Percentiles rank a stretch among this genome's conserved stretches.
Conservation (phyloP, 2,888 invertebrate species). For the Phytoseiulus persimilis region DNA sequence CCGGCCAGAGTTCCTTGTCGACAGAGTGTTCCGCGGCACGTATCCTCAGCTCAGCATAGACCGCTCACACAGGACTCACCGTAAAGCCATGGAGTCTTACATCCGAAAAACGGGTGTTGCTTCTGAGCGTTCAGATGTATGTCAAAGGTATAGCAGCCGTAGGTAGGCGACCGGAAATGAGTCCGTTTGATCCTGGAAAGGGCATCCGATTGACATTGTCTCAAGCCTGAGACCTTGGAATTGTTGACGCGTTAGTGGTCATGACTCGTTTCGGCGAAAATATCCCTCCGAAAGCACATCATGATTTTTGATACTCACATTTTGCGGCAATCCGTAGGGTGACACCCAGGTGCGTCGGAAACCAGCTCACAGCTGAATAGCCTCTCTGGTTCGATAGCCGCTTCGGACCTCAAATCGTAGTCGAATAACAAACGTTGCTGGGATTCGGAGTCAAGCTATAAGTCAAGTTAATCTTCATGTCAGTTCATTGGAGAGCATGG, state of each 20-base stretch:
- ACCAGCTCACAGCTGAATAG: constrained; percentile 25
- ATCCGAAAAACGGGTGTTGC: constrained; percentile 16
- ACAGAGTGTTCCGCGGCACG: no score
- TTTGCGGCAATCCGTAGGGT: neutral
- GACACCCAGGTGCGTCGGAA: constrained; percentile 24
- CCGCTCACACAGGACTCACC: neutral
- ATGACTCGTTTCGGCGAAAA: no score
- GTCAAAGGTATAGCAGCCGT: constrained; percentile 25
- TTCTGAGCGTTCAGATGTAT: constrained; percentile 24
- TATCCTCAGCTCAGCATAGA: no score
- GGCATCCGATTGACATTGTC: neutral
- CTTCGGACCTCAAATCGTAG: constrained; percentile 19
- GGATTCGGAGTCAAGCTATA: neutral
- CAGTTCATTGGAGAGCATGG: no score
- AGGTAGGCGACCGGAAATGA: constrained; percentile 26
- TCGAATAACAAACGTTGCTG: neutral
- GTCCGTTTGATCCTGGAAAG: constrained; percentile 17
- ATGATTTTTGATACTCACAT: neutral
- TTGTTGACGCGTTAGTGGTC: no score
- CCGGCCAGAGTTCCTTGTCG: no score
- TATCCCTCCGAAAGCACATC: no score
- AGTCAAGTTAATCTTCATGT: neutral
- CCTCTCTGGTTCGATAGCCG: neutral
- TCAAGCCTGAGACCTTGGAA: no score
- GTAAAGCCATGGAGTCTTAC: constrained; percentile 31